Conservation (phyloP, 2,888 invertebrate species). For the Apamea monoglypha region DNA sequence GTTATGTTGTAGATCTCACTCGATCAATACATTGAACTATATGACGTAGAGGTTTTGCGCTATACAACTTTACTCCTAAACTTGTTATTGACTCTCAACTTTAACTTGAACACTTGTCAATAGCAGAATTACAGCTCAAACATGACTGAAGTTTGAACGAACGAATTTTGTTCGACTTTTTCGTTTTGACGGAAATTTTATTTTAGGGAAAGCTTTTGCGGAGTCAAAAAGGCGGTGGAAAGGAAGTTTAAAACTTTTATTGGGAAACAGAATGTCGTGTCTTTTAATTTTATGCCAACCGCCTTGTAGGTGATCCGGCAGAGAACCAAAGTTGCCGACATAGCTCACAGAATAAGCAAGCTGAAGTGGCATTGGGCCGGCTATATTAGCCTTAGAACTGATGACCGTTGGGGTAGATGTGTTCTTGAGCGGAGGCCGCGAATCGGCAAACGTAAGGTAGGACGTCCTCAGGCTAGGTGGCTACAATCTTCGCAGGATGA, state of each 20-base stretch:
- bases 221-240: no score
- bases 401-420: no score
- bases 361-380: no score
- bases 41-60: background rate
- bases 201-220: background rate
- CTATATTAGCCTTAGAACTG: no score
- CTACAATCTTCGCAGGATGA: no score
- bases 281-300: background rate
- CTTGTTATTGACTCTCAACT: conserved; percentile 11
- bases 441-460: no score
- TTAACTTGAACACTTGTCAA: conserved; percentile 17
- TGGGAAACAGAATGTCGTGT: no score
- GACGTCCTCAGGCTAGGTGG: no score
- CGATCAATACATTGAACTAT: background rate
- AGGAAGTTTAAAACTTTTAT: background rate
- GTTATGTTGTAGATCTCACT: background rate
- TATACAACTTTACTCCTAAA: background rate
- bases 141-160: background rate
- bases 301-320: no score
- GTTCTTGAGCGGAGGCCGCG: no score
- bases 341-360: no score
- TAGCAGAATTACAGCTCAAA: conserved; percentile 11
- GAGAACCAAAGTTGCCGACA: no score
- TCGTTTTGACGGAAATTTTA: background rate
- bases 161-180: conserved; percentile 6